These are phyloP conservation scores for Tachysurus fulvidraco DNA, from an alignment of 2,113 vertebrate genomes.

Conservation along the genomic window DNA sequence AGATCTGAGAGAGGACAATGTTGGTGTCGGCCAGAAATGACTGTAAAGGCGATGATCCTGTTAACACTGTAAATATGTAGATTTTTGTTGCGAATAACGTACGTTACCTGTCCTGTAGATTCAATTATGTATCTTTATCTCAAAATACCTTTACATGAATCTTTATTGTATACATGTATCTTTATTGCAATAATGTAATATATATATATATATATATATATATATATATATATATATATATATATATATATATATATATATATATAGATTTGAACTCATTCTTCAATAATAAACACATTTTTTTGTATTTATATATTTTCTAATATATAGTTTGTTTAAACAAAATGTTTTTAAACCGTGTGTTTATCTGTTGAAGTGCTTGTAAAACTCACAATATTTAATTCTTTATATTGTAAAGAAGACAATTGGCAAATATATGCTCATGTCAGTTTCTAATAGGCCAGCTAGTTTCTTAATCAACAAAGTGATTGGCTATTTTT, in stretches of 20 bases:
- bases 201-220: no score
- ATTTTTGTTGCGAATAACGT: neutral
- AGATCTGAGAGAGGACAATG: slow-evolving; percentile 9
- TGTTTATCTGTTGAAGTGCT: no score
- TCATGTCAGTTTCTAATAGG: neutral
- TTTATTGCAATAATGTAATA: no score
- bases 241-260: no score
- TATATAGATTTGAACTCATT: no score
- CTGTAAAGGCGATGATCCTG: slow-evolving; percentile 15
- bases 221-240: no score
- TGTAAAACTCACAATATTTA: no score
- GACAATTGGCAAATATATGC: neutral
- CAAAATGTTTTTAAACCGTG: no score
- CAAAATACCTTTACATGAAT: neutral
- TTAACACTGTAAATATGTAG: slow-evolving; percentile 5
- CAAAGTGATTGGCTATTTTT: neutral
- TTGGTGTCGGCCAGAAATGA: slow-evolving; percentile 24
- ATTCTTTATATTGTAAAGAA: neutral
- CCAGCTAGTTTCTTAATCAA: neutral
- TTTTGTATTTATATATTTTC: no score
- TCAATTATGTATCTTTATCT: neutral
- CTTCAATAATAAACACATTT: no score
- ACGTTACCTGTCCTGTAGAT: neutral
- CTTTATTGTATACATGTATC: no score
- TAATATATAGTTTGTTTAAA: no score